Evolutionary conservation across 2,113 vertebrate genomes (phyloP), one percentile per base, ranked within the genome.

Genomic region (Paracanthobrama guichenoti): DNA sequence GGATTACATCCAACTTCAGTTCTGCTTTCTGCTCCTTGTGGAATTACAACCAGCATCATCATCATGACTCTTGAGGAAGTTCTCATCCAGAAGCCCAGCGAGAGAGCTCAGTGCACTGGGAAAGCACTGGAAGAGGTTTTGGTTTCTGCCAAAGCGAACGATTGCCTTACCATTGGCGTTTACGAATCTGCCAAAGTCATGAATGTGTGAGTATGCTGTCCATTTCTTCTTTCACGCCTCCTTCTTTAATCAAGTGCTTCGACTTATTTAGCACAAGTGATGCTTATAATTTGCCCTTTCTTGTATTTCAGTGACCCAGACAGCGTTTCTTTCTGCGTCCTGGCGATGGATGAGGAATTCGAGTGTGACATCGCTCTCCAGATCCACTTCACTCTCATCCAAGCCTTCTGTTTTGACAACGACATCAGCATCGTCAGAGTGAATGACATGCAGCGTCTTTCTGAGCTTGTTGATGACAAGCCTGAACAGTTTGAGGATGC

Each of bases 161-260:
- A 96, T 82, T 95, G 95, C 83, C 94, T 98, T 82, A 99, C 98
- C 6, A 96, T 96, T 0, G 98, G 97, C 20, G 97, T 99, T 84
- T 97, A 99, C 87, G 97, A 99, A 93, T 95, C 97, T 48, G 98
- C 98, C 44, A 98, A 99, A 94, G 94, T 99, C 20, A 96, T 98
- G 95, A 99, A 98, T 73, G 93, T 97, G 97, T 98, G 93, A 98
- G 98, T 98, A 91, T 79, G 0, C 28, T 62, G 0, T 42, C 53
- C 42, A 11, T 26, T 22, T 12, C 26, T 60, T 73, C 31, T 22
- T 42, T 46, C 46, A 22, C 8, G 6, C 16, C 10, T 16, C 13
- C 3, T 18, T 39, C 3, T n/a, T 67, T 13, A 3, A 16, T 46
- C 4, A 50, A 0, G 0, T 1, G 2, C 66, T 59, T 74, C 22